A percentile compares a stretch with the other conserved stretches of the same genome.
These are phyloP conservation scores for Lasioglossum malachurum DNA, from an alignment of 2,888 invertebrate genomes.

Conservation along the genomic window DNA sequence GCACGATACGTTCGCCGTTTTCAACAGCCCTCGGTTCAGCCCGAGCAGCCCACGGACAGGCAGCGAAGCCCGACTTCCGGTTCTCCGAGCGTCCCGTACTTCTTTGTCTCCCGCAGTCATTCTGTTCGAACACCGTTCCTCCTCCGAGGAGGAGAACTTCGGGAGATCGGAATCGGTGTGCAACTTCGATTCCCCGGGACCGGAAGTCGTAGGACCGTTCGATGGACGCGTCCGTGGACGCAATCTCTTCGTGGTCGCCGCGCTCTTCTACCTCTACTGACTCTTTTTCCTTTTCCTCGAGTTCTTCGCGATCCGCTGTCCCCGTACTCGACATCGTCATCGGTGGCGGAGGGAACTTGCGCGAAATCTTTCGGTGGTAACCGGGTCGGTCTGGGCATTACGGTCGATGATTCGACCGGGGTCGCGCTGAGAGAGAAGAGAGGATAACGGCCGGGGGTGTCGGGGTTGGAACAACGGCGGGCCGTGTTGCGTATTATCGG, in stretches of 20 bases:
- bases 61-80: background rate
- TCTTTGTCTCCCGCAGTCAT: background rate
- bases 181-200: background rate
- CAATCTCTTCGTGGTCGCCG: background rate
- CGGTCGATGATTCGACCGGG: slow-evolving; percentile 10
- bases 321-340: background rate
- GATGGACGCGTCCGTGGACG: background rate
- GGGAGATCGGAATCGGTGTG: background rate
- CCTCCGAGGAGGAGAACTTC: background rate
- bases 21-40: background rate
- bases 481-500: slow-evolving; percentile 38
- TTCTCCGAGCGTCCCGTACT: background rate
- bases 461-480: slow-evolving; percentile 30
- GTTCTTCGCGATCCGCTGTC: background rate
- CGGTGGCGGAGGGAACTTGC: background rate
- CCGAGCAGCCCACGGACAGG: background rate
- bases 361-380: slow-evolving; percentile 9
- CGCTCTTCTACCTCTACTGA: slow-evolving; percentile 12
- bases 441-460: background rate
- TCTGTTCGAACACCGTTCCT: background rate
- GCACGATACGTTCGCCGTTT: slow-evolving; percentile 8
- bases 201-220: background rate
- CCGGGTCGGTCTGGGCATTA: slow-evolving; percentile 59
- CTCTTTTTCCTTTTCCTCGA: slow-evolving; percentile 19
- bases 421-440: background rate